These are phyloP conservation scores for Sebastes miniatus DNA, from an alignment of 2,797 vertebrate genomes.

Conservation along the genomic window DNA sequence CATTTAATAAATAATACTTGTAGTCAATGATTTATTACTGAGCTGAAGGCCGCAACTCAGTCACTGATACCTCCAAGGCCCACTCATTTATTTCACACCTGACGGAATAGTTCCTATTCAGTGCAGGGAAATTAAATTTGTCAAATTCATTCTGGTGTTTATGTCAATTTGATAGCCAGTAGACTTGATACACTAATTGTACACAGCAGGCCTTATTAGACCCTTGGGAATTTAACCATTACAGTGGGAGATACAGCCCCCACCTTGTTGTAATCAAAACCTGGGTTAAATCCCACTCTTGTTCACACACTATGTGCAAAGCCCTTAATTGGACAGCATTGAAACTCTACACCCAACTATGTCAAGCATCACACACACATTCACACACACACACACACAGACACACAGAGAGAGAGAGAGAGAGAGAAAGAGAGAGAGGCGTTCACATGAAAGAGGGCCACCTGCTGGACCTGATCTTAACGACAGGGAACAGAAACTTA, in stretches of 20 bases:
- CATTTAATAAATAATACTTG: neutral
- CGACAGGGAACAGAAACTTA: slow-evolving; percentile 7
- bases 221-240: slow-evolving; percentile 25
- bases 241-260: slow-evolving; percentile 4
- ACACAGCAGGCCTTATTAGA: slow-evolving; percentile 6
- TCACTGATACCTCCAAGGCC: neutral
- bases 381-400: neutral
- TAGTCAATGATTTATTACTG: neutral
- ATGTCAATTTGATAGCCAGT: neutral
- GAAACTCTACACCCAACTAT: slow-evolving; percentile 65
- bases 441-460: slow-evolving; percentile 68
- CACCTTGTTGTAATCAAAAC: slow-evolving; percentile 33
- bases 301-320: slow-evolving; percentile 66
- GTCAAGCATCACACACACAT: slow-evolving; percentile 30
- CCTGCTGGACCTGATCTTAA: slow-evolving; percentile 60
- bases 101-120: neutral
- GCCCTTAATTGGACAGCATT: slow-evolving; percentile 59
- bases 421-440: neutral
- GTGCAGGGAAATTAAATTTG: neutral
- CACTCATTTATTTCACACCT: neutral
- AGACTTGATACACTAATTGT: slow-evolving; percentile 9
- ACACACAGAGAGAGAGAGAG: neutral
- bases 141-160: neutral
- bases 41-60: neutral
- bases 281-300: slow-evolving; percentile 45